Evolutionary conservation across 2,888 invertebrate genomes (phyloP).

Genomic region (Eretmocerus hayati): DNA sequence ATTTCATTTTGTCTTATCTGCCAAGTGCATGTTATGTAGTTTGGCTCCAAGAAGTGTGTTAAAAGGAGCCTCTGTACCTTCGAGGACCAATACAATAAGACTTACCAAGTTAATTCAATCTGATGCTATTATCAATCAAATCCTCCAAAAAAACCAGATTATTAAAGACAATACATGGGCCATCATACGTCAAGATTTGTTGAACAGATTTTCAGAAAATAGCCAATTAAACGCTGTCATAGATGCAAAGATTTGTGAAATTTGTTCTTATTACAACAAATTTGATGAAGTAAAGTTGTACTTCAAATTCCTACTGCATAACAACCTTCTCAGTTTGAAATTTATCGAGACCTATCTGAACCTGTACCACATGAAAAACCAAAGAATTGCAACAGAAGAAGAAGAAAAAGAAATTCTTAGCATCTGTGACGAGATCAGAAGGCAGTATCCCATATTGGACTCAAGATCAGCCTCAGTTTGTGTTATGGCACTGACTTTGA

Average conservation of each 20-base stretch:
- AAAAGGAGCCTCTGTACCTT: too few species aligned
- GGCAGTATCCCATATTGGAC: constrained; percentile 57
- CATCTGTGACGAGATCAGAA: constrained; percentile 48
- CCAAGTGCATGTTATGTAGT: too few species aligned
- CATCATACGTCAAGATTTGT: constrained; percentile 4
- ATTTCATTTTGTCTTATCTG: too few species aligned
- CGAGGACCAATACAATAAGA: too few species aligned
- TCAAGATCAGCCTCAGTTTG: constrained; percentile 54
- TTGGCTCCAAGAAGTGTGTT: too few species aligned
- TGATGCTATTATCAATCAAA: constrained; percentile 2
- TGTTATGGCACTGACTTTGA: constrained; percentile 57
- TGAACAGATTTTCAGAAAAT: constrained; percentile 9
- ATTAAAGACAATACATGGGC: constrained; percentile 14
- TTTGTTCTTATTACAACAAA: constrained; percentile 47
- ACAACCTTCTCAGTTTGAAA: constrained; percentile 52
- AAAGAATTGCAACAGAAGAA: constrained; percentile 42
- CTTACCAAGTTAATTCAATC: not conserved
- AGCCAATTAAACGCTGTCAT: too few species aligned
- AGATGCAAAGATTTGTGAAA: constrained; percentile 55
- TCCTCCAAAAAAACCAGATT: constrained; percentile 1
- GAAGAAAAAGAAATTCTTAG: constrained; percentile 54
- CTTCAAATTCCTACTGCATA: constrained; percentile 51
- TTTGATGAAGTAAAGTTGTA: constrained; percentile 53
- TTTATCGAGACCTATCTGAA: constrained; percentile 57
- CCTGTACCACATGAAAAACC: constrained; percentile 28